Evolutionary conservation across 2,113 vertebrate genomes (phyloP), one percentile per base, ranked within the genome.

Genomic region (Lucifuga dentata): DNA sequence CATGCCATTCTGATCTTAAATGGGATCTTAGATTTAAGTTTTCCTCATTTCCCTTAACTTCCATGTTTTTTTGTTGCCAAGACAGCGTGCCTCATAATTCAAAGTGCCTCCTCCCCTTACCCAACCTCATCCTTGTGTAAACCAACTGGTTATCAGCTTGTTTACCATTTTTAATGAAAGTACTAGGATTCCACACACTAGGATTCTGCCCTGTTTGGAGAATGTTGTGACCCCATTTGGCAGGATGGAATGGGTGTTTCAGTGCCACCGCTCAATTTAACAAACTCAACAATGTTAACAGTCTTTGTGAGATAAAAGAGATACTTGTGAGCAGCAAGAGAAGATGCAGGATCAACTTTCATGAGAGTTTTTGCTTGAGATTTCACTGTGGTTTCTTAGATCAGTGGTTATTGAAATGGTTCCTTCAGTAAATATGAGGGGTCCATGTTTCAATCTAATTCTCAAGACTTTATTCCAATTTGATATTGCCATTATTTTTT

Each of bases 91-190:
- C 59, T 67, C 29, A 29, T 41, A 21, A 16, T 21, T 19, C 15
- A 48, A 58, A 2, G 48, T 29, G 58, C 29, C 39, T 24, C 32
- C 33, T 61, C 50, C 49, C 44, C 21, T 43, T 63, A 41, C 67
- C 71, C 68, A 67, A 78, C 75, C 67, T 59, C 32, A 15, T 58
- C 79, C 73, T 29, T 29, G 26, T 76, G 71, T 52, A 23, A 16
- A 17, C 65, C 53, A 57, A 53, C 41, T 58, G 8, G 74, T 85
- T 85, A 2, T 26, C 9, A 15, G 56, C 15, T 51, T 90, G 85
- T 90, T 91, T 91, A 86, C 66, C 40, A 45, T 81, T 85, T 83
- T 74, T 78, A 76, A 56, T 69, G 48, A 85, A 86, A 78, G 75
- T 64, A 51, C 8, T 8, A 46, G 72, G 70, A 88, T 90, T 87